Evolutionary conservation across 1,140 invertebrate genomes (phyloP), one percentile per base, ranked within the genome.

Genomic region (Leptinotarsa texana): DNA sequence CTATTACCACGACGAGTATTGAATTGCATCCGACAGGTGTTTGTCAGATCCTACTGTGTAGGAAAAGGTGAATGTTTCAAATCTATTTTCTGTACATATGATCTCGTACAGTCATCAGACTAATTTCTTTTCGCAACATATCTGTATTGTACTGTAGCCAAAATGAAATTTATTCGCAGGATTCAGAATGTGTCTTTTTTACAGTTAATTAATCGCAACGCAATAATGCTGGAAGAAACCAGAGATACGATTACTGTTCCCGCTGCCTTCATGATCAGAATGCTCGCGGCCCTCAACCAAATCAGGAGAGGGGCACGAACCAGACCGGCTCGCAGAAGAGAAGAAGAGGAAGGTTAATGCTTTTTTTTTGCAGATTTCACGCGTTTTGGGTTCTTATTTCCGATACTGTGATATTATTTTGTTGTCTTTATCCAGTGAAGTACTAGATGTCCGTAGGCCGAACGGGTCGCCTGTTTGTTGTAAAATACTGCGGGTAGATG

Each of bases 171-270:
- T 11, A 42, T 42, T 42, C 33, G 33, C 33, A 42, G 3, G 33
- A 42, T 42, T 42, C 8, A 42, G 8, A 11, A 11, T 13, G 21
- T 65, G 3, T 33, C 21, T 65, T 65, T 22, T 27, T 33, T 89
- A 70, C 82, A 96, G 94, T 85, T 96, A n/a, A 92, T 93, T 75
- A 88, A 90, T 85, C 87, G 93, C 66, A 96, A 96, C 87, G 93
- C 93, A 75, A 88, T 95, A 27, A 95, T 97, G 93, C 85, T 96
- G 78, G 94, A 95, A 86, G 94, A 96, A 85, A 95, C 94, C 11
- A 91, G 92, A 85, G 94, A 96, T 82, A 96, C 94, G 1, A 94
- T 96, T 78, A 96, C 94, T 49, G 94, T 96, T 69, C 95, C 95
- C 72, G 94, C 95, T 17, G 90, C 92, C 65, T 95, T 96, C 82